Base-by-base conservation (phyloP, 2,113 vertebrate genomes). In the Zosterops pallidus region DNA sequence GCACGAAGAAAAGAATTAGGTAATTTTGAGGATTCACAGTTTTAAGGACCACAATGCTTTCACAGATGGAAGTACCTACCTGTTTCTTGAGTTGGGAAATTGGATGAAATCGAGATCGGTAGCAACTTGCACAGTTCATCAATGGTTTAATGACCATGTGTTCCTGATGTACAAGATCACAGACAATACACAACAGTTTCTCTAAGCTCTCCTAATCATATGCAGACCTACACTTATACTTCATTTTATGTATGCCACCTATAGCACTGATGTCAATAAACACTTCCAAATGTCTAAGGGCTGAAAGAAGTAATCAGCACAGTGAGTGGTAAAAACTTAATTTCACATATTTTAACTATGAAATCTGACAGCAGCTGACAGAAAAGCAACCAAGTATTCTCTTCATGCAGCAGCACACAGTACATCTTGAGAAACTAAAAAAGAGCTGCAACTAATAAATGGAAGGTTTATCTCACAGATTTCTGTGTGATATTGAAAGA, bases 91-190 rank as follows among this genome's bases (percentile, higher is more conserved):
- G 96, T 69, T 29, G 92, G 21, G 97, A 83, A 37, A 96, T 53
- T 2, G 98, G 98, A 86, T 98, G 98, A 94, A 98, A 98, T 56
- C 49, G 97, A 77, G 98, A 97, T 8, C 4, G 29, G 89, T 98
- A 98, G 56, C 65, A 67, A 65, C 68, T 90, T 7, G 93, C 95
- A 37, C 89, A 94, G 29, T 12, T 62, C 9, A 97, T 70, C 81
- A 98, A 37, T 5, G 83, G 21, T 53, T 69, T 79, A 41, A 98
- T 33, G 9, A 21, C 28, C 37, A 71, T 5, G 5, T 91, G 87
- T 12, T 97, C 98, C 98, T 98, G 69, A 91, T 94, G 91, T 35
- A 84, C 33, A 86, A 75, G 95, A 65, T 55, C 88, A 83, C 6
- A 92, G 59, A 91, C n/a, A 94, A 89, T 9, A 80, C 7, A 84